phyloP scores from a whole-genome alignment of 2,113 vertebrate genomes.

The Butorides virescens region DNA sequence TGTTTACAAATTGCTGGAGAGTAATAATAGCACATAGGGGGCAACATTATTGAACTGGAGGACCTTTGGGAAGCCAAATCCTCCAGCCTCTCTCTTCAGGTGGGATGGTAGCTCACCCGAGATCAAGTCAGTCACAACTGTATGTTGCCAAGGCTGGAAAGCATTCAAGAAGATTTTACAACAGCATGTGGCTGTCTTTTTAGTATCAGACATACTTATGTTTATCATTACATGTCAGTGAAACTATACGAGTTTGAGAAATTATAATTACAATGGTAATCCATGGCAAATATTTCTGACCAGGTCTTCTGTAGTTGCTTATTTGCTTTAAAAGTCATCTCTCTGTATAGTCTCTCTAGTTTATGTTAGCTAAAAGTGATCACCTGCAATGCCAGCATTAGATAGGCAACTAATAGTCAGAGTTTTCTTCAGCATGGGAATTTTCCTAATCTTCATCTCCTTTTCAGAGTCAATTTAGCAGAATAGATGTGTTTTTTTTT shows the following conservation, averaged over 20 bases:
- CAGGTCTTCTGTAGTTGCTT: background rate
- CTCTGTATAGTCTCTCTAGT: background rate
- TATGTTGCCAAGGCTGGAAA: background rate
- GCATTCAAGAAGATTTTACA: background rate
- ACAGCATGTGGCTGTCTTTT: background rate
- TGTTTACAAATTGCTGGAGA: background rate
- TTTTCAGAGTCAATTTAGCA: background rate
- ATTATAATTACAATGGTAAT: background rate
- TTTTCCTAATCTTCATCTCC: background rate
- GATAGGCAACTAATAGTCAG: background rate
- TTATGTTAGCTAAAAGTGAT: background rate
- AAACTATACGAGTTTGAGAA: background rate
- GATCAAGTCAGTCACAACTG: background rate
- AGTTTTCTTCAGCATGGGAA: background rate
- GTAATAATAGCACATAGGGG: background rate
- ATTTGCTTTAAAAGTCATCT: rapidly evolving
- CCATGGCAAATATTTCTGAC: background rate
- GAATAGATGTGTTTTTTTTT: too few species aligned
- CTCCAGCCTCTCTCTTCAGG: background rate
- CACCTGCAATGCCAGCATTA: background rate
- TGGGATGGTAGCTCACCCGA: rapidly evolving
- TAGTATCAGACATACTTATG: background rate
- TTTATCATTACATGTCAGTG: background rate
- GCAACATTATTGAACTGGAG: background rate
- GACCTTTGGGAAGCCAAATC: background rate